phyloP scores from a whole-genome alignment of 2,888 invertebrate species.

The Rotaria macrura region DNA sequence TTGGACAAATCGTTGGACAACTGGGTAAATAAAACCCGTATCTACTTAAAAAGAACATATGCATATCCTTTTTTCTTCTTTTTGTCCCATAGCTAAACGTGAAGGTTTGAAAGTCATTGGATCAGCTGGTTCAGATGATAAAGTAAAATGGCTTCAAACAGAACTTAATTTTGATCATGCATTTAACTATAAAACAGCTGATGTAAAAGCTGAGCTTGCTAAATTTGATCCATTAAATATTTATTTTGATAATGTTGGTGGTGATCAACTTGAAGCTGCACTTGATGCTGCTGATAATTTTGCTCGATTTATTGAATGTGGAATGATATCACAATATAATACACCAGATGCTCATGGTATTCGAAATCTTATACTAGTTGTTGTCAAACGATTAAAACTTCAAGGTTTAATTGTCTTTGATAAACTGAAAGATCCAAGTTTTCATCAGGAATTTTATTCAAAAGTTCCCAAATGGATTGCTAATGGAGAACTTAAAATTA shows the following conservation, averaged over 20 bases:
- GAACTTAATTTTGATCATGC: slow-evolving; percentile 61
- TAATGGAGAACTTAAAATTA: not conserved
- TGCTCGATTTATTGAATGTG: slow-evolving; percentile 9
- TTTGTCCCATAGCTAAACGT: not conserved
- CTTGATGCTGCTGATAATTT: too few relatives aligned
- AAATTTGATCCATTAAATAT: slow-evolving; percentile 62
- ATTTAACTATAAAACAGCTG: slow-evolving; percentile 62
- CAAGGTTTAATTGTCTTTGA: not conserved
- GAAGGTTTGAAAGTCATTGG: slow-evolving; percentile 60
- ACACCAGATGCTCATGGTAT: not conserved
- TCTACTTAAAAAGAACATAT: too few relatives aligned
- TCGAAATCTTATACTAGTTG: not conserved
- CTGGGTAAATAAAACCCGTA: not conserved
- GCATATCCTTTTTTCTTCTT: too few relatives aligned
- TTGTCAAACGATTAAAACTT: slow-evolving; percentile 2
- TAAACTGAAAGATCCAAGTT: not conserved
- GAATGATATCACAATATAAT: not conserved
- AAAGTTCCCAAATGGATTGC: slow-evolving; percentile 5
- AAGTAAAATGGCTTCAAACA: slow-evolving; percentile 61
- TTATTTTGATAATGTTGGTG: slow-evolving; percentile 64
- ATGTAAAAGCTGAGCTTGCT: slow-evolving; percentile 55
- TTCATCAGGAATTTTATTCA: not conserved
- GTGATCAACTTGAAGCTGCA: not conserved
- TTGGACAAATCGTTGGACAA: not conserved
- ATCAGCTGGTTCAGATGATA: slow-evolving; percentile 62